Percentiles rank a stretch among this genome's conserved stretches.
Conservation (phyloP, 2,888 invertebrate genomes). For the Euzophera pinguis region DNA sequence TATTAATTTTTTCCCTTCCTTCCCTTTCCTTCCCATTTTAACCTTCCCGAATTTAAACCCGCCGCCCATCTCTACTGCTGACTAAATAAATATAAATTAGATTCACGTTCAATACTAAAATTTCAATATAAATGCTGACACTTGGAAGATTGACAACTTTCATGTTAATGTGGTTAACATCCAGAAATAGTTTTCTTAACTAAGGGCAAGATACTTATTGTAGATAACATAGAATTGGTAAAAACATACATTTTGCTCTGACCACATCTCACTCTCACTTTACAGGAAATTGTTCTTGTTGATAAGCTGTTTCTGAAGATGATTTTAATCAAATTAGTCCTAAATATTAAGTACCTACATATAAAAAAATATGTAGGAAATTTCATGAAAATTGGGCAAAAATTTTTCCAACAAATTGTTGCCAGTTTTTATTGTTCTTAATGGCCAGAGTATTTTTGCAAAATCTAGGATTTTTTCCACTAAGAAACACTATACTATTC, state of each 20-base stretch:
- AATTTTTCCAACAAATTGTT: background rate
- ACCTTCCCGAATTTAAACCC: no score
- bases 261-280: no score
- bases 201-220: conserved; percentile 3
- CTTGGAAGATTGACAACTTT: background rate
- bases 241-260: conserved; percentile 10
- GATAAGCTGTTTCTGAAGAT: no score
- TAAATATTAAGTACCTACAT: no score
- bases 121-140: background rate
- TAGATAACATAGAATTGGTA: background rate
- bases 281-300: background rate
- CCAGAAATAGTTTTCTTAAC: background rate
- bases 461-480: conserved; percentile 27
- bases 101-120: background rate
- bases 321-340: no score
- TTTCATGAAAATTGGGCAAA: no score
- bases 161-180: background rate
- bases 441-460: conserved; percentile 24
- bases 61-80: no score
- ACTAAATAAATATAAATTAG: background rate
- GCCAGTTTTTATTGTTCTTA: background rate
- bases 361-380: no score
- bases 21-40: no score
- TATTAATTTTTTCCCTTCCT: no score
- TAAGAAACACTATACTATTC: conserved; percentile 51